These are phyloP conservation scores for Oplegnathus fasciatus DNA, from an alignment of 2,113 vertebrate genomes.

Conservation along the genomic window DNA sequence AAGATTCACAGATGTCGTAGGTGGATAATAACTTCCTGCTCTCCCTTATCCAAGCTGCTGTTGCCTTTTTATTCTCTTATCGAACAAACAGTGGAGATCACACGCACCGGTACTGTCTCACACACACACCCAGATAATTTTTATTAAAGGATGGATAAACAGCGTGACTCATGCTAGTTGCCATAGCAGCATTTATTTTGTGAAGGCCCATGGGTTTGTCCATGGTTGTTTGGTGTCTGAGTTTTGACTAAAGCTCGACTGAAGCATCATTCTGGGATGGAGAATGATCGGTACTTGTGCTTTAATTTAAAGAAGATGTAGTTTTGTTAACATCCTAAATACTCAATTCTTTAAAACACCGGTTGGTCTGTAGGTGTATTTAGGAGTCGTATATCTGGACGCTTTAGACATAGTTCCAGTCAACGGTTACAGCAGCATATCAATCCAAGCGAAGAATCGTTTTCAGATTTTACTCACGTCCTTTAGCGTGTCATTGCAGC, in stretches of 20 bases:
- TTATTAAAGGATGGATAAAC: slow-evolving; percentile 8
- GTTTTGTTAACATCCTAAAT: background rate
- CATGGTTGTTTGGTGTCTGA: background rate
- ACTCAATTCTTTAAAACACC: background rate
- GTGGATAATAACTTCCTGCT: background rate
- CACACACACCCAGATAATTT: slow-evolving; percentile 13
- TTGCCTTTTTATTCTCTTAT: background rate
- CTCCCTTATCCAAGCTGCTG: background rate
- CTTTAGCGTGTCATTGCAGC: background rate
- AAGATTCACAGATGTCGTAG: background rate
- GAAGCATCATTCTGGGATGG: background rate
- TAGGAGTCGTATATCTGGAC: background rate
- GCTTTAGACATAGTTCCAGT: background rate
- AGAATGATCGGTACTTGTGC: background rate
- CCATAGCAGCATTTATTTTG: slow-evolving; percentile 24
- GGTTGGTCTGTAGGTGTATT: background rate
- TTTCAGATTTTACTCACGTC: background rate
- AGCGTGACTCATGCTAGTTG: background rate
- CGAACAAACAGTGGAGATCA: background rate
- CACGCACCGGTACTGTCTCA: background rate
- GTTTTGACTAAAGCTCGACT: background rate
- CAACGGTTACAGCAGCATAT: background rate
- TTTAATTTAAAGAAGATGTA: background rate
- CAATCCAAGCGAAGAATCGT: background rate
- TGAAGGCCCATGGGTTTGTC: background rate